phyloP scores from a whole-genome alignment of 2,113 vertebrate species.

The Marmota monax region DNA sequence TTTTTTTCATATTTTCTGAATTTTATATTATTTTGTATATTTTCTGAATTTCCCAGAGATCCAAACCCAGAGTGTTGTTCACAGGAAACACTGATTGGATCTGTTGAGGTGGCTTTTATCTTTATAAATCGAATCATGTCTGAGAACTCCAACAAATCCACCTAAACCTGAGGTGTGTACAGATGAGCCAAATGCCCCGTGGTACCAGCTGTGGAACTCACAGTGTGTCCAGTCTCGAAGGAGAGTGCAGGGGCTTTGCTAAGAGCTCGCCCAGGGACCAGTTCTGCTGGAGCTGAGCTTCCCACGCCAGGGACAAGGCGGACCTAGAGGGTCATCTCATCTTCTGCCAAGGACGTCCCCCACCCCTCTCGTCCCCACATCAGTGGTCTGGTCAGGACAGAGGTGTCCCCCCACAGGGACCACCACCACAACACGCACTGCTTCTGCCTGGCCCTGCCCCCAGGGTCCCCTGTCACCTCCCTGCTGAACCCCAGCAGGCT shows the following conservation, averaged over 20 bases:
- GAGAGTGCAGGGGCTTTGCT: not conserved
- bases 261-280: not conserved
- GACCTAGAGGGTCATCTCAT: fast-evolving
- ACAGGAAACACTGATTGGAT: not conserved
- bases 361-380: too few relatives aligned
- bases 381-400: not conserved
- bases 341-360: not conserved
- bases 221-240: not conserved
- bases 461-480: too few relatives aligned
- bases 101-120: not conserved
- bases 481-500: too few relatives aligned
- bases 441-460: not conserved
- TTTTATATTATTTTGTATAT: not conserved
- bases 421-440: too few relatives aligned
- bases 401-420: too few relatives aligned
- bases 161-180: not conserved
- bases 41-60: not conserved
- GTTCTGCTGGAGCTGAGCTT: not conserved
- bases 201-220: not conserved
- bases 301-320: not conserved
- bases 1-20: not conserved
- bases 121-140: not conserved
- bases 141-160: not conserved
- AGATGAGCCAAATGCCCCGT: not conserved
- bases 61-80: not conserved